A percentile compares a stretch with the other conserved stretches of the same genome.
phyloP scores from a whole-genome alignment of 2,797 vertebrate genomes.

The Crax fasciolata region DNA sequence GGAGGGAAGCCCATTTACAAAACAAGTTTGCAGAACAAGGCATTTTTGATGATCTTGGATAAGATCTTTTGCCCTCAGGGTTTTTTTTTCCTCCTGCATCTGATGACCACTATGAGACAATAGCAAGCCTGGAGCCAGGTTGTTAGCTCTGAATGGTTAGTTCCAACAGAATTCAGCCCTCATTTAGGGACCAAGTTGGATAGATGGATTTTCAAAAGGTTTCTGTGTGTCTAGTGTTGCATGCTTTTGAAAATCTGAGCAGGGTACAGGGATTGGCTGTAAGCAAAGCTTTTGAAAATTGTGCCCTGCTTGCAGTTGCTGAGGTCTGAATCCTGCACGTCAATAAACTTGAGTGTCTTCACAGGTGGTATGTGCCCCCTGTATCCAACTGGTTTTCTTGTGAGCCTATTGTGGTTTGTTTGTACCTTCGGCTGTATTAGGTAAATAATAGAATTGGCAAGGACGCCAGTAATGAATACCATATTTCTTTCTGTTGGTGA shows the following conservation, averaged over 20 bases:
- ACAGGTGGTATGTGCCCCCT: background rate
- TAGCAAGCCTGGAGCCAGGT: background rate
- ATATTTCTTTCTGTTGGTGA: background rate
- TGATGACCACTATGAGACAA: background rate
- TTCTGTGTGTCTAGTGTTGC: accelerated
- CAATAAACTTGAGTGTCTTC: background rate
- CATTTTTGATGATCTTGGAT: background rate
- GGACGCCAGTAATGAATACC: background rate
- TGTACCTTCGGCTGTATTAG: background rate
- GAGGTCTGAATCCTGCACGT: background rate
- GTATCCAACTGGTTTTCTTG: background rate
- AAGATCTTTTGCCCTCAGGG: background rate
- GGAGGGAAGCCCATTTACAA: background rate
- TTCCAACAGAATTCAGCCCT: background rate
- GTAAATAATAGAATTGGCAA: background rate
- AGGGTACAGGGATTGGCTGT: accelerated
- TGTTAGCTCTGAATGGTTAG: background rate
- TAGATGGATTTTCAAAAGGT: background rate
- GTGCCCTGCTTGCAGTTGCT: background rate
- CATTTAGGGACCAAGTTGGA: background rate
- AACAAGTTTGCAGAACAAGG: background rate
- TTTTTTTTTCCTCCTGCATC: background rate
- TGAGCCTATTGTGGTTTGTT: background rate
- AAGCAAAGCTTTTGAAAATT: background rate
- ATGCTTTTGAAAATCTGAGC: background rate